phyloP scores from a whole-genome alignment of 2,888 invertebrate genomes.

The Horisme vitalbata region DNA sequence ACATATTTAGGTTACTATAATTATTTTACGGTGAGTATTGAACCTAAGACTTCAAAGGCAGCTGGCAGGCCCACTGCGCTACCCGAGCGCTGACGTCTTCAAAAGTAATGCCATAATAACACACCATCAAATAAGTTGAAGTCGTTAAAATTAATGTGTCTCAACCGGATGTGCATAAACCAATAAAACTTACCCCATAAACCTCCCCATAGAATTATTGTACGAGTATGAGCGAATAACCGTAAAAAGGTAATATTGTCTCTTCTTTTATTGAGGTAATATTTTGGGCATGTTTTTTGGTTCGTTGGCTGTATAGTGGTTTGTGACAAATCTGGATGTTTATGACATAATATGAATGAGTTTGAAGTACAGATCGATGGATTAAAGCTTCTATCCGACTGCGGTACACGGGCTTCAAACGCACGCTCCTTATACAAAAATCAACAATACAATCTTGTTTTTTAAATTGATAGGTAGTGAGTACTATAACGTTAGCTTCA shows the following conservation, averaged over 20 bases:
- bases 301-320: constrained; percentile 7
- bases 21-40: too few species aligned
- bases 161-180: constrained; percentile 49
- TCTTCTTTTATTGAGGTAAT: constrained; percentile 28
- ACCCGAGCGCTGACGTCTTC: too few species aligned
- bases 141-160: constrained; percentile 47
- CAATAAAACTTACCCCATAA: constrained; percentile 56
- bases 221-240: constrained; percentile 31
- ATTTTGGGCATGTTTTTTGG: constrained; percentile 17
- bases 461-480: too few species aligned
- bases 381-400: too few species aligned
- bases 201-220: constrained; percentile 48
- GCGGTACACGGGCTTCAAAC: too few species aligned
- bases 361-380: too few species aligned
- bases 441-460: too few species aligned
- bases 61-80: too few species aligned
- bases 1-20: too few species aligned
- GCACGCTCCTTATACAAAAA: too few species aligned
- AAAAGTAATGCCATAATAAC: neutral
- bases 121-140: neutral
- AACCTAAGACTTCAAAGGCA: too few species aligned
- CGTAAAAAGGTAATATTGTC: constrained; percentile 51
- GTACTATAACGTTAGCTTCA: too few species aligned
- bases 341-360: neutral
- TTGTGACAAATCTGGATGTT: constrained; percentile 1